Base-by-base conservation (phyloP, 1,140 invertebrate genomes). In the Papilio polyxenes region DNA sequence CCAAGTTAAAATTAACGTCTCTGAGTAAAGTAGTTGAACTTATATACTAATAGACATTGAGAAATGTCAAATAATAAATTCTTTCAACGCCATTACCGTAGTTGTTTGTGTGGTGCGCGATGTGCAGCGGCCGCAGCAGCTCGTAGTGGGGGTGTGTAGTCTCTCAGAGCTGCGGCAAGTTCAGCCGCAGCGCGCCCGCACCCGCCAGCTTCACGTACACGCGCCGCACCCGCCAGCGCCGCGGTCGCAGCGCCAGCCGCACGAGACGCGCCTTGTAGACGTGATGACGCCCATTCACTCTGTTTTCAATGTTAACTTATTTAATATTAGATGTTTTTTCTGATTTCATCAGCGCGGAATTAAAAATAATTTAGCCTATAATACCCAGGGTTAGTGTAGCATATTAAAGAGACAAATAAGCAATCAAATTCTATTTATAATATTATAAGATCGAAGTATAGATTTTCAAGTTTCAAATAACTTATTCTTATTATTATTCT, bases 191-290 rank as follows among this genome's bases (percentile, higher is more conserved):
- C 96, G 49, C 97, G 86, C 11, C 80, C 87, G 77, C 83, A 82
- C 1, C 77, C 84, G 95, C 83, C 96, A 82, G 98, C 96, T 97
- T 97, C 98, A 17, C 97, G 98, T 96, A 17, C 98, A 97, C 98
- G 56, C 97, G 98, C 97, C 15, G 98, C 98, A 20, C 98, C 98
- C 15, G 99, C 93, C 44, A 99, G 91, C 86, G 98, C 97, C 13
- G 98, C 97, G 89, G 98, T 96, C 8, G 95, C 93, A 17, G 95
- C 96, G 76, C 95, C 95, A 0, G 97, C 96, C 23, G 95, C 94
- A 84, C 97, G 97, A 15, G 92, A 96, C 88, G 93, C 97, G 11
- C 95, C 95, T 23, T 96, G 96, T 65, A 99, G 92, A 83, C 96
- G 96, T n/a, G 96, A 92, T 3, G 96, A 96, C 0, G 97, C 97